phyloP scores from a whole-genome alignment of 2,797 vertebrate genomes.

The Euthynnus affinis region DNA sequence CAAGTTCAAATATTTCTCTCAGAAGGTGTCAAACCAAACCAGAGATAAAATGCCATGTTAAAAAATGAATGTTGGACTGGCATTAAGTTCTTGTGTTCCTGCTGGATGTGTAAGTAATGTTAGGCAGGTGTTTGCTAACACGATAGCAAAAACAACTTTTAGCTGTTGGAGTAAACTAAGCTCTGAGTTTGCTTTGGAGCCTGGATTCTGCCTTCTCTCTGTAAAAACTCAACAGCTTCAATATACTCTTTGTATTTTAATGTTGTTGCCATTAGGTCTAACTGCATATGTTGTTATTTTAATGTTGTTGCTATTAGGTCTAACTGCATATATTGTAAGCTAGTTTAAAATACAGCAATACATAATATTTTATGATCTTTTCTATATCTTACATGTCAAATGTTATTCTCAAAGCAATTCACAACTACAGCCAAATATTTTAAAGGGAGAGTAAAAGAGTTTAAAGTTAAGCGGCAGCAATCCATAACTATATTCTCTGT shows the following conservation, averaged over 20 bases:
- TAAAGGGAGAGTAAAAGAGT: not conserved
- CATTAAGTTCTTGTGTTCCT: not conserved
- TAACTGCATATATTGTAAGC: not conserved
- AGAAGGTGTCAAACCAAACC: not conserved
- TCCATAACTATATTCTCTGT: not conserved
- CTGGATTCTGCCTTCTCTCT: not conserved
- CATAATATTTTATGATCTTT: not conserved
- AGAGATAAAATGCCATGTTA: not conserved
- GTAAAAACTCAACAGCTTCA: not conserved
- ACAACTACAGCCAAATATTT: not conserved
- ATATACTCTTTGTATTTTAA: not conserved
- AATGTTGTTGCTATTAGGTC: not conserved
- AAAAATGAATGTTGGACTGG: not conserved
- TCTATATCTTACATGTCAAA: not conserved
- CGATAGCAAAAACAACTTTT: not conserved
- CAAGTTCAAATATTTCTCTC: not conserved
- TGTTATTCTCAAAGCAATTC: not conserved
- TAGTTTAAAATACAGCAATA: not conserved
- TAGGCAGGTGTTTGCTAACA: slow-evolving; percentile 1
- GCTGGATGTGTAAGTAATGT: not conserved
- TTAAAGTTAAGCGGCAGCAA: not conserved
- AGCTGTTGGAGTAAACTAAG: not conserved
- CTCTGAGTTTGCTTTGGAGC: not conserved
- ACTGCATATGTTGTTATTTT: not conserved
- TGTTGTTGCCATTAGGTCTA: not conserved